Evolutionary conservation across 2,888 invertebrate genomes (phyloP).

Genomic region (Tetragonisca angustula): DNA sequence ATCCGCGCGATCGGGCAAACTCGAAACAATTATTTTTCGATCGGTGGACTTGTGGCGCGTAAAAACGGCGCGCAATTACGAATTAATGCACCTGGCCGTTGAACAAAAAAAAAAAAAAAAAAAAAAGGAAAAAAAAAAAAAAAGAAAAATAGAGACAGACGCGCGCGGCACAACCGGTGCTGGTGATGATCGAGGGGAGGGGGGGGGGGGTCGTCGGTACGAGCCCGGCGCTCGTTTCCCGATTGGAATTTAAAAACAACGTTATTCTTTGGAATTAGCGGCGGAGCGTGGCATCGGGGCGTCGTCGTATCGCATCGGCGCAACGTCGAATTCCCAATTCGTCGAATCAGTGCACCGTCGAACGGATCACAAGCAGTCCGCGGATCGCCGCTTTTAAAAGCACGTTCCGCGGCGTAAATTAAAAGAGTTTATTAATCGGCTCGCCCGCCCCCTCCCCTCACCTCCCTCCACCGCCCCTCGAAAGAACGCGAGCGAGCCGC

Average conservation of each 20-base stretch:
- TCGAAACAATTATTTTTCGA: conserved; percentile 82
- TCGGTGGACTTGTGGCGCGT: conserved; percentile 75
- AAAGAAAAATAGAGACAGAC: conserved; percentile 39
- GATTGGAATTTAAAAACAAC: conserved; percentile 71
- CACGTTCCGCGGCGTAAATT: conserved; percentile 49
- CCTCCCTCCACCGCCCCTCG: not conserved
- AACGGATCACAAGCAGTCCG: too few species aligned
- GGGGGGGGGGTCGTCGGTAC: conserved; percentile 2
- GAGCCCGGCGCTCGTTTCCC: conserved; percentile 46
- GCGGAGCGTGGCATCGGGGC: conserved; percentile 13
- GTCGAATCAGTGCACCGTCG: too few species aligned
- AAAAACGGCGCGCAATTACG: conserved; percentile 80
- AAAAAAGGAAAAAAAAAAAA: conserved; percentile 63
- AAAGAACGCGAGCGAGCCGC: not conserved
- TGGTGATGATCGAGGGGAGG: conserved; percentile 55
- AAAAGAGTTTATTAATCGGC: conserved; percentile 62
- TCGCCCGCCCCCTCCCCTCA: not conserved
- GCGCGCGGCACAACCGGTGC: not conserved
- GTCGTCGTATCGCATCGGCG: too few species aligned
- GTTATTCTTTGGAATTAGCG: conserved; percentile 72
- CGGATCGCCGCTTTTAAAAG: conserved; percentile 30
- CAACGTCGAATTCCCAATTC: too few species aligned
- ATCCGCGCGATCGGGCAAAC: conserved; percentile 67
- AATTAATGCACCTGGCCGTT: conserved; percentile 76
- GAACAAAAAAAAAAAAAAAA: conserved; percentile 70